Evolutionary conservation across 2,113 vertebrate species (phyloP).

Genomic region (Neolamprologus variostigma): DNA sequence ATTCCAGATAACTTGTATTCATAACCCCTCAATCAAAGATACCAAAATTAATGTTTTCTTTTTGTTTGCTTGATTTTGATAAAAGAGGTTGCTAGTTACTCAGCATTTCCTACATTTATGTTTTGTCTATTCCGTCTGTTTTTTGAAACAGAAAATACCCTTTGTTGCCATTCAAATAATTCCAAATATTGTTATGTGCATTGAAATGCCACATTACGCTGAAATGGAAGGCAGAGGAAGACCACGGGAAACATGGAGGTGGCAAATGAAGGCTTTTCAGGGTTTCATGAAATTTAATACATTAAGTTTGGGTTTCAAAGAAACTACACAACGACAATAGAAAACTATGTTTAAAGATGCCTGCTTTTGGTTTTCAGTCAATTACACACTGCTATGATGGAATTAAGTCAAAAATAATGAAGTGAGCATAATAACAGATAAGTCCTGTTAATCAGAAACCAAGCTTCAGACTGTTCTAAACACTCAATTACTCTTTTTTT

Average conservation of each 20-base stretch:
- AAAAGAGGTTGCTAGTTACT: not conserved
- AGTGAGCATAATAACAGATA: not conserved
- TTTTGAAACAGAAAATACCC: not conserved
- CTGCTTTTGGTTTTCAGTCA: not conserved
- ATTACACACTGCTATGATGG: not conserved
- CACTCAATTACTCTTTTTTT: not conserved
- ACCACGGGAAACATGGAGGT: not conserved
- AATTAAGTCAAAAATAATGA: not conserved
- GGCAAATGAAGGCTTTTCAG: not conserved
- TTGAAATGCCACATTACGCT: not conserved
- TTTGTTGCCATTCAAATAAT: not conserved
- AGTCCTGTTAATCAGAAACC: not conserved
- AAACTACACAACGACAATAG: not conserved
- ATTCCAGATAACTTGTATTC: not conserved
- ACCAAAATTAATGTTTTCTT: not conserved
- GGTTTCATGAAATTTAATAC: not conserved
- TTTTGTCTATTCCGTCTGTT: not conserved
- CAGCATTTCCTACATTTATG: not conserved
- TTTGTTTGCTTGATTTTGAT: not conserved
- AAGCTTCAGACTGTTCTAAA: not conserved
- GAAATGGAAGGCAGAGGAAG: not conserved
- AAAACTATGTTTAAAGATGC: not conserved
- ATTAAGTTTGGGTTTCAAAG: not conserved
- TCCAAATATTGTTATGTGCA: not conserved
- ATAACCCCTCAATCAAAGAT: not conserved